Evolutionary conservation across 2,797 vertebrate genomes (phyloP).

Genomic region (Sebastolobus altivelis): DNA sequence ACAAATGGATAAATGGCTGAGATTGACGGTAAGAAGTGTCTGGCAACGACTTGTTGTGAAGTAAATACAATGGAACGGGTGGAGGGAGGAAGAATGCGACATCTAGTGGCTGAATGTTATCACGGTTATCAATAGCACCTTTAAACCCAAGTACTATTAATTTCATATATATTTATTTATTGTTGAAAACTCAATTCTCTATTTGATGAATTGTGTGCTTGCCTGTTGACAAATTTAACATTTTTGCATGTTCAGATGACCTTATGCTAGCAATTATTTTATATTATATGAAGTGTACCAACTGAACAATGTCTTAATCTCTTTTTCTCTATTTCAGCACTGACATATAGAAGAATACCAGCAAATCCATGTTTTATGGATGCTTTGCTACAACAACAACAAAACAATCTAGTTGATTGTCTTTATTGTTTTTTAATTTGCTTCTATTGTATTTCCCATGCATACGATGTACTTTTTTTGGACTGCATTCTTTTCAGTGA

Average conservation of each 20-base stretch:
- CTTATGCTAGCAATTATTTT: constrained; percentile 5
- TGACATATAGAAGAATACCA: not conserved
- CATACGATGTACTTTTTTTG: not conserved
- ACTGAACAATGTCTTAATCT: not conserved
- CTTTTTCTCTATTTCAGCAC: not conserved
- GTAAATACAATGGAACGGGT: too few species aligned
- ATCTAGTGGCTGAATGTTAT: too few species aligned
- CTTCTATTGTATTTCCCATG: not conserved
- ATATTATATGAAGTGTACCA: not conserved
- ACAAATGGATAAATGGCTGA: accelerated
- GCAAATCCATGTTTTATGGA: not conserved
- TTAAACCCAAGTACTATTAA: not conserved
- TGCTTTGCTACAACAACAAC: not conserved
- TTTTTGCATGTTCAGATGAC: not conserved
- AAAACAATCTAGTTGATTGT: not conserved
- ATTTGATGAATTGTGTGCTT: not conserved
- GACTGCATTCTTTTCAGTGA: not conserved
- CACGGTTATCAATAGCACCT: too few species aligned
- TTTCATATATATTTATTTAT: not conserved
- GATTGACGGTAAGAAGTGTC: too few species aligned
- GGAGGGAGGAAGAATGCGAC: too few species aligned
- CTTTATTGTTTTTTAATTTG: not conserved
- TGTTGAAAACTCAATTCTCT: not conserved
- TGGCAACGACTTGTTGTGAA: too few species aligned
- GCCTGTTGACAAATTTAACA: not conserved